Conservation (phyloP, 2,797 vertebrate genomes). For the Halcyon smyrnensis region DNA sequence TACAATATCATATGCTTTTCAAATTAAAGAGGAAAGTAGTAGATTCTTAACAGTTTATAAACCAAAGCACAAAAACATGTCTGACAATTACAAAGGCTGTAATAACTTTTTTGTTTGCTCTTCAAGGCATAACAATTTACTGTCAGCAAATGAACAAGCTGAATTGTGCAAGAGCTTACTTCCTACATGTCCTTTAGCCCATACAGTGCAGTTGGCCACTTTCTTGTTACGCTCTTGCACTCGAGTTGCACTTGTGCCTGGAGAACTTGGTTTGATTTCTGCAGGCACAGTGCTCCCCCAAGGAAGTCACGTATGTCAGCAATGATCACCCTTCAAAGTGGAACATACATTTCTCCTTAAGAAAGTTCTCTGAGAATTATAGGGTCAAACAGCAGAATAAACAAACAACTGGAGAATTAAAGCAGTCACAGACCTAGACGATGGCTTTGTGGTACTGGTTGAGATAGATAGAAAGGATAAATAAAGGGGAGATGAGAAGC, state of each 20-base stretch:
- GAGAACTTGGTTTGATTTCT: not conserved
- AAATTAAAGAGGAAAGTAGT: not conserved
- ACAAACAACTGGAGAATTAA: not conserved
- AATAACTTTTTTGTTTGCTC: not conserved
- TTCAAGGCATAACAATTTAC: not conserved
- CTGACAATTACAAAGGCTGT: not conserved
- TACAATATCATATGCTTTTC: not conserved
- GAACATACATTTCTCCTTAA: not conserved
- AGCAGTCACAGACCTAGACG: not conserved
- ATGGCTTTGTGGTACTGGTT: not conserved
- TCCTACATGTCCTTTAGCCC: not conserved
- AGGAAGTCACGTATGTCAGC: fast-evolving
- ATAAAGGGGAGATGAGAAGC: not conserved
- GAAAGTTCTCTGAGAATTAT: not conserved
- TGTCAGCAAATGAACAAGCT: not conserved
- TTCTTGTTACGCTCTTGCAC: not conserved
- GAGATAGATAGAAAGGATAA: not conserved
- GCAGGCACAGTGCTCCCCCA: not conserved
- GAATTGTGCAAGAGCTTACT: not conserved
- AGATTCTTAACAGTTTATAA: not conserved
- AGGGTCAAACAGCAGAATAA: not conserved
- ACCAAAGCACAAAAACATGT: not conserved
- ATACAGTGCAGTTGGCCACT: not conserved
- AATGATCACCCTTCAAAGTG: fast-evolving
- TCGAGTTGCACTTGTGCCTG: not conserved